phyloP scores from a whole-genome alignment of 2,113 vertebrate genomes.

The Canis aureus region DNA sequence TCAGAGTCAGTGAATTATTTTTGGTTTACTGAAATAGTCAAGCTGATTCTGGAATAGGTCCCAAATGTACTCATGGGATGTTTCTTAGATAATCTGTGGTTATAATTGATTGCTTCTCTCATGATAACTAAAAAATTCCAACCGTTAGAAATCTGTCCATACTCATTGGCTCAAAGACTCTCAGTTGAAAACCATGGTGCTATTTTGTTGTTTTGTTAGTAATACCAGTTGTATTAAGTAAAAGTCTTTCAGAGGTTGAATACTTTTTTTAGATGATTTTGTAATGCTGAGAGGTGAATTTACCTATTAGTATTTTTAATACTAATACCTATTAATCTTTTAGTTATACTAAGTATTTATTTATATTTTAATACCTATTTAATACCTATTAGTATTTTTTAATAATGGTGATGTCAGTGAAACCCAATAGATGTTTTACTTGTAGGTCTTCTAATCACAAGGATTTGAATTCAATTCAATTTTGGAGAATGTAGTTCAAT shows the following conservation, averaged over 20 bases:
- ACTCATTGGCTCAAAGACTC: not conserved
- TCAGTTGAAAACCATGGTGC: not conserved
- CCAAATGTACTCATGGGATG: not conserved
- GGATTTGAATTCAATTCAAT: not conserved
- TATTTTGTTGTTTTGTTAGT: not conserved
- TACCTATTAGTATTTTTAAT: not conserved
- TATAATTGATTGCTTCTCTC: slow-evolving; percentile 11
- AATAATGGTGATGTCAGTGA: not conserved
- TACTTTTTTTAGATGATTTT: not conserved
- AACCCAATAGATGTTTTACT: not conserved
- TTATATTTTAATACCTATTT: no score
- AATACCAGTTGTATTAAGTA: not conserved
- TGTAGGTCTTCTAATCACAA: not conserved
- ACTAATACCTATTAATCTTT: not conserved
- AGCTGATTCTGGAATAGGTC: not conserved
- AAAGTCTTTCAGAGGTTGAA: not conserved
- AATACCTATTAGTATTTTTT: not conserved
- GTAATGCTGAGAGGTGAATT: not conserved
- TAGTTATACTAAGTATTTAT: no score
- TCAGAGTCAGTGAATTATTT: not conserved
- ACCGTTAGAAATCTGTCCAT: not conserved
- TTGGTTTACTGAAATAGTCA: slow-evolving; percentile 41
- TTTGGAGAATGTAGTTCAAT: not conserved
- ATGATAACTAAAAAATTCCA: not conserved
- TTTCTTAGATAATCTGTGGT: not conserved